Percentiles rank a stretch among this genome's conserved stretches.
These are phyloP conservation scores for Procavia capensis DNA, from an alignment of 2,113 vertebrate genomes.

Conservation along the genomic window DNA sequence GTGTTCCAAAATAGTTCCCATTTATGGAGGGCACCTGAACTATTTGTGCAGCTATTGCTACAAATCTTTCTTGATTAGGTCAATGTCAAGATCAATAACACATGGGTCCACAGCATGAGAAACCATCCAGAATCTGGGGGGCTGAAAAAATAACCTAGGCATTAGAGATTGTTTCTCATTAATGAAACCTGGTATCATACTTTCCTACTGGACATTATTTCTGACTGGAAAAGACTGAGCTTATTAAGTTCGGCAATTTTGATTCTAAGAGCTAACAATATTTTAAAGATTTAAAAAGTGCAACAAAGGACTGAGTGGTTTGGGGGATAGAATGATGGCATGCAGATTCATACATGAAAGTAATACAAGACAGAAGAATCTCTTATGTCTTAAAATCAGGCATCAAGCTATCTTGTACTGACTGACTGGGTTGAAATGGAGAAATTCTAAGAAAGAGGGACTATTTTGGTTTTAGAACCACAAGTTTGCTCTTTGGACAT, in stretches of 20 bases:
- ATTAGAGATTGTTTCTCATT: not conserved
- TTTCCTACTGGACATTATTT: not conserved
- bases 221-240: not conserved
- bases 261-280: not conserved
- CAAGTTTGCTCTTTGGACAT: not conserved
- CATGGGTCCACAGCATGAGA: not conserved
- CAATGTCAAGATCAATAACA: not conserved
- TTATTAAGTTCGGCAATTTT: not conserved
- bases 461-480: not conserved
- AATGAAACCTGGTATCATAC: not conserved
- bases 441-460: not conserved
- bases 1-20: not conserved
- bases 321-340: not conserved
- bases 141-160: not conserved
- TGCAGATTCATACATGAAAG: not conserved
- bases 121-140: not conserved
- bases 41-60: not conserved
- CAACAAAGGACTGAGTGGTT: not conserved
- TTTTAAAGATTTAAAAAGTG: slow-evolving; percentile 49
- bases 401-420: not conserved
- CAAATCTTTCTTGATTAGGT: not conserved
- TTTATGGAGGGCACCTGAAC: not conserved
- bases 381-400: not conserved
- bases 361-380: not conserved
- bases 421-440: not conserved